Evolutionary conservation across 2,888 invertebrate genomes (phyloP), one percentile per base, ranked within the genome.

Genomic region (Drosophila peninsularis): DNA sequence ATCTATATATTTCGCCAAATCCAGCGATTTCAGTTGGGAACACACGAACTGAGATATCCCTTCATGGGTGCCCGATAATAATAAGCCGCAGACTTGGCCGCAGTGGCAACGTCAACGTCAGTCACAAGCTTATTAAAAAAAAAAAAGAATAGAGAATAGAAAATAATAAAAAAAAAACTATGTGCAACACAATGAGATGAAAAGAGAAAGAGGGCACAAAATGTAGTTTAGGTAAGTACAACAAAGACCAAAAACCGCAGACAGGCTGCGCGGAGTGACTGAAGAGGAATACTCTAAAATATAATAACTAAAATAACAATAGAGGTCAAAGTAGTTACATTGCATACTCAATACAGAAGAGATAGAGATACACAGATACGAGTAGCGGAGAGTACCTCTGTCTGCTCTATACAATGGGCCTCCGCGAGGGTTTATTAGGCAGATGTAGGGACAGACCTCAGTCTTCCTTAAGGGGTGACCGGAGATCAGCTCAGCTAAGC

Each of bases 291-390:
- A 67, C 61, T 62, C 71, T 69, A 73, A 53, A 37, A 37, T 63
- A 63, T 64, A 71, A 63, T 64, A 64, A 64, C 63, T 64, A 79
- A 57, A 75, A 58, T 64, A 80, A 82, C 87, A 88, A 85, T 82
- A 80, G 83, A 85, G 88, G 88, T 88, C 85, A 85, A 85, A 78
- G 73, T 83, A 76, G 85, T 86, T 88, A 86, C 84, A 88, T 71
- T 86, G 69, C 75, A 65, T 57, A 70, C 57, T 67, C 73, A 57
- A 49, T 41, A 47, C 11, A 30, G 54, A 65, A 42, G 32, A 49
- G 17, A 57, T 19, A 60, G 52, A 67, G 34, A 45, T 24, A 69
- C 30, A 56, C 54, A 66, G 56, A 66, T 56, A 52, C 19, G 47
- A 34, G 27, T 17, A 24, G 55, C 39, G 14, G 42, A 47, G 50